Conservation (phyloP, 2,888 invertebrate species). For the Acleris sparsana region DNA sequence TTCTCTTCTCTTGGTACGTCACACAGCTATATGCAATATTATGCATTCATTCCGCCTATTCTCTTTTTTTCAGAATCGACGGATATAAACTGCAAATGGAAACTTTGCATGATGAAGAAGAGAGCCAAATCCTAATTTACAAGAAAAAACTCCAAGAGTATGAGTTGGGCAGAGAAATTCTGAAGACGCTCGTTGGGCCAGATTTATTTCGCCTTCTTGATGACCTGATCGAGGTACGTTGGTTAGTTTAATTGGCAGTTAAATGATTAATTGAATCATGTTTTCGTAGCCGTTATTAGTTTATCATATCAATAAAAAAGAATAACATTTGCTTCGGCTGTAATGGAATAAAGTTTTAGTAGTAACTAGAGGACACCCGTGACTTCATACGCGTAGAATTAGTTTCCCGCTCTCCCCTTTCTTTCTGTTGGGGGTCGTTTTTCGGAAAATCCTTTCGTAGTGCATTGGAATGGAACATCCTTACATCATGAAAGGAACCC, state of each 20-base stretch:
- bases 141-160: slow-evolving; percentile 52
- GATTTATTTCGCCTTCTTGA: slow-evolving; percentile 49
- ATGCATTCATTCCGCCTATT: not conserved
- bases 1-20: no score
- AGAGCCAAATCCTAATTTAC: slow-evolving; percentile 44
- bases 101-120: slow-evolving; percentile 50
- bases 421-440: no score
- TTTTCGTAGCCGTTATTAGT: no score
- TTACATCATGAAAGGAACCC: no score
- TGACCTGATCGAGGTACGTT: slow-evolving; percentile 55
- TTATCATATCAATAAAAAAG: no score
- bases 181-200: slow-evolving; percentile 44
- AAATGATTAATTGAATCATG: not conserved
- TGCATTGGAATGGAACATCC: no score
- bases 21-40: not conserved
- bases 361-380: no score
- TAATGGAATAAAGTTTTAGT: no score
- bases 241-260: not conserved
- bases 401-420: no score
- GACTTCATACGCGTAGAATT: no score
- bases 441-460: no score
- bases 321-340: no score
- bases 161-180: slow-evolving; percentile 44
- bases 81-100: slow-evolving; percentile 48
- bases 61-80: slow-evolving; percentile 53